A percentile compares a stretch with the other conserved stretches of the same genome.
phyloP scores from a whole-genome alignment of 2,888 invertebrate species.

The Stratiomys singularior region DNA sequence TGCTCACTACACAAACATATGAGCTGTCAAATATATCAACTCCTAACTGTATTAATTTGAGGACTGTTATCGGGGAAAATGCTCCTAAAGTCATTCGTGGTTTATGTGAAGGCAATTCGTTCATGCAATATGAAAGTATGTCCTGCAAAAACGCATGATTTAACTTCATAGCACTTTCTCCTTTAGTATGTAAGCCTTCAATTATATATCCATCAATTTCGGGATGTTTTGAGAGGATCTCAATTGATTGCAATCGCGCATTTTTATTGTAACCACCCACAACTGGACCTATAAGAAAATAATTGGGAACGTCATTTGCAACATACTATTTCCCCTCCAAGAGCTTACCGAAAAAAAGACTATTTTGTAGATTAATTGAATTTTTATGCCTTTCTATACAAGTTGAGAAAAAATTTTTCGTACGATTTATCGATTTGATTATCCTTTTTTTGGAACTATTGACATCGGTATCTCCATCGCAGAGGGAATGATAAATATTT shows the following conservation, averaged over 20 bases:
- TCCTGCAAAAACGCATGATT: constrained; percentile 69
- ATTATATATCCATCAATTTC: constrained; percentile 78
- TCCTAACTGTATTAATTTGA: constrained; percentile 79
- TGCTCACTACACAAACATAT: constrained; percentile 78
- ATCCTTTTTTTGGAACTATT: constrained; percentile 77
- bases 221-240: constrained; percentile 69
- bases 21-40: constrained; percentile 91
- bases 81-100: constrained; percentile 80
- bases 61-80: constrained; percentile 78
- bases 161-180: constrained; percentile 69
- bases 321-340: neutral
- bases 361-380: constrained; percentile 67
- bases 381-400: constrained; percentile 75
- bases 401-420: constrained; percentile 73
- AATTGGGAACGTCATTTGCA: neutral
- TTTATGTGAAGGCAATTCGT: constrained; percentile 65
- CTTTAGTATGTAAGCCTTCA: constrained; percentile 84
- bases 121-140: constrained; percentile 72
- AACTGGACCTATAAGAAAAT: constrained; percentile 59
- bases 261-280: constrained; percentile 76
- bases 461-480: constrained; percentile 71
- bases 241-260: constrained; percentile 73
- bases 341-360: constrained; percentile 67
- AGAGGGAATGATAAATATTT: constrained; percentile 82
- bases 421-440: constrained; percentile 77